phyloP scores from a whole-genome alignment of 2,888 invertebrate genomes.

The Cremastinae sp. region DNA sequence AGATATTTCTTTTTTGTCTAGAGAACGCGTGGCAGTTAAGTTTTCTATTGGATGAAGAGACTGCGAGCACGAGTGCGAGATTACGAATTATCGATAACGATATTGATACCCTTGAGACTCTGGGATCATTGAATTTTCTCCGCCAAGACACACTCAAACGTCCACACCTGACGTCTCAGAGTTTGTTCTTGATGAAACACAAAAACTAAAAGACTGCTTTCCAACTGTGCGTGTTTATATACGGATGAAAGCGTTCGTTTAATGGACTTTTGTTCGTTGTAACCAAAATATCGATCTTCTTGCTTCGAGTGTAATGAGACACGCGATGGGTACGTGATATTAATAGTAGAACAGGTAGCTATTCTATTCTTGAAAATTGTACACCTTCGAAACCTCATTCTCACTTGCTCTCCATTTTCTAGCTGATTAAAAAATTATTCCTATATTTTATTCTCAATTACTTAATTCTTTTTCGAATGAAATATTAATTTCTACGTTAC shows the following conservation, averaged over 20 bases:
- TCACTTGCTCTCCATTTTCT: too few species aligned
- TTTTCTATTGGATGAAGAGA: too few species aligned
- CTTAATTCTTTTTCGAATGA: too few species aligned
- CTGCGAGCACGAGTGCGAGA: slow-evolving; percentile 33
- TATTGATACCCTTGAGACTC: slow-evolving; percentile 54
- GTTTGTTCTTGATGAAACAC: too few species aligned
- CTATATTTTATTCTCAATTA: too few species aligned
- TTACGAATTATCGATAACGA: slow-evolving; percentile 40
- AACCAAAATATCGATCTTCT: slow-evolving; percentile 40
- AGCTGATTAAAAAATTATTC: too few species aligned
- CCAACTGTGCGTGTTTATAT: slow-evolving; percentile 1
- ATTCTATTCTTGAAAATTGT: slow-evolving; percentile 11
- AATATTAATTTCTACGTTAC: too few species aligned
- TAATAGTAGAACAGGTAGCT: slow-evolving; percentile 32
- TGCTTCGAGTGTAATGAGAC: slow-evolving; percentile 37
- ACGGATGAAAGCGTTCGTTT: slow-evolving; percentile 22
- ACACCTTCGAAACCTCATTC: too few species aligned
- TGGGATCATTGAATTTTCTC: slow-evolving; percentile 40
- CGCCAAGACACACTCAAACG: background rate
- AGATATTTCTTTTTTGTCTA: too few species aligned
- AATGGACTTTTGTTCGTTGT: slow-evolving; percentile 26
- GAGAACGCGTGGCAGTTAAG: too few species aligned
- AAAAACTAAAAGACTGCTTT: background rate
- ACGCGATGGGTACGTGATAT: slow-evolving; percentile 43
- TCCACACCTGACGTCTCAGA: background rate